Conservation (phyloP, 2,113 vertebrate species). For the Cyphomyrus discorhynchus region DNA sequence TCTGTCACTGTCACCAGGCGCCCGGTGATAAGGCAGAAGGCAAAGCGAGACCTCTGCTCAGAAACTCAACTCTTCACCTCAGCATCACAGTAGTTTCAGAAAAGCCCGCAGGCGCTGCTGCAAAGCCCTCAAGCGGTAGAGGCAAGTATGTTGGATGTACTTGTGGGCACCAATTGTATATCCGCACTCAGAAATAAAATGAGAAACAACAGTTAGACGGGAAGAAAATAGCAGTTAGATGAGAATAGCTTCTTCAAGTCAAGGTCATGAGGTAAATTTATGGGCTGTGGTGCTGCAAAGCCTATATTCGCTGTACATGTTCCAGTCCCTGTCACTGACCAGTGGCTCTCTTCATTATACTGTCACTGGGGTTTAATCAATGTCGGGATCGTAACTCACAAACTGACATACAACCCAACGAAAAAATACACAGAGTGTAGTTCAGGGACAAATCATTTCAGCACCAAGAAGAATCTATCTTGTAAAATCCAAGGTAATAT, state of each 20-base stretch:
- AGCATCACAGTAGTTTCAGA: slow-evolving; percentile 14
- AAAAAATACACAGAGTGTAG: slow-evolving; percentile 36
- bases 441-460: slow-evolving; percentile 32
- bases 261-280: slow-evolving; percentile 62
- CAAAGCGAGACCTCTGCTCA: slow-evolving; percentile 21
- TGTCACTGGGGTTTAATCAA: slow-evolving; percentile 44
- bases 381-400: slow-evolving; percentile 45
- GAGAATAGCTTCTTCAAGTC: slow-evolving; percentile 62
- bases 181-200: slow-evolving; percentile 51
- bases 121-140: neutral
- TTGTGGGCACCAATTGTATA: slow-evolving; percentile 19
- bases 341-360: slow-evolving; percentile 28
- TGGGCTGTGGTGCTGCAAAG: slow-evolving; percentile 43
- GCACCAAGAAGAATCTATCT: slow-evolving; percentile 21
- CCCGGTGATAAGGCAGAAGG: neutral
- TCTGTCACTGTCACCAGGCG: slow-evolving; percentile 18
- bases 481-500: slow-evolving; percentile 38
- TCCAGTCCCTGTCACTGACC: slow-evolving; percentile 36
- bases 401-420: slow-evolving; percentile 31
- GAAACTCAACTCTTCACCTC: slow-evolving; percentile 27
- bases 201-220: slow-evolving; percentile 50
- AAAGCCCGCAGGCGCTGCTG: neutral
- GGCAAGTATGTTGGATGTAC: slow-evolving; percentile 28
- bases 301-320: slow-evolving; percentile 13
- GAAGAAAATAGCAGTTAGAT: slow-evolving; percentile 50